Conservation (phyloP, 23 tunicate species). For the Diplosoma virens region DNA sequence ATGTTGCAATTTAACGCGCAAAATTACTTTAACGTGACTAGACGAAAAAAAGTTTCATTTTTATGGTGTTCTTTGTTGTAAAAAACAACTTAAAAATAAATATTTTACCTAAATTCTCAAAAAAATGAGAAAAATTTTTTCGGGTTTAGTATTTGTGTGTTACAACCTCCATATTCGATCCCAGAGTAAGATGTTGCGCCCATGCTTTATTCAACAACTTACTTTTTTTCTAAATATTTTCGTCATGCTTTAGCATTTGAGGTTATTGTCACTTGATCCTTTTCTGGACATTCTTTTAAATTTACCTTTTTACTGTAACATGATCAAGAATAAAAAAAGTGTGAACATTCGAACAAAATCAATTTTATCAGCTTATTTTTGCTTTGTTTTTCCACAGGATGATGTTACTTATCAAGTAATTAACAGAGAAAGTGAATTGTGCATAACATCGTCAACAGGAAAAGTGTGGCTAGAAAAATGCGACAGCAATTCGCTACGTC, state of each 20-base stretch:
- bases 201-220: too few relatives aligned
- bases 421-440: constrained; percentile 47
- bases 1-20: too few relatives aligned
- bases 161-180: too few relatives aligned
- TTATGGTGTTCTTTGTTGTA: too few relatives aligned
- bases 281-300: background rate
- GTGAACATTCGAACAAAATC: background rate
- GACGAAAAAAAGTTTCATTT: too few relatives aligned
- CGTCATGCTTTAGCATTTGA: background rate
- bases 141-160: too few relatives aligned
- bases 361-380: background rate
- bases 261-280: background rate
- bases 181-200: too few relatives aligned
- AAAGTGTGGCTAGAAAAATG: constrained; percentile 73
- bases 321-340: background rate
- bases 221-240: background rate
- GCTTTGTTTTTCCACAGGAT: background rate
- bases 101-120: too few relatives aligned
- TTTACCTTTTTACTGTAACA: background rate
- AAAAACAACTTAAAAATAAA: too few relatives aligned
- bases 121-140: too few relatives aligned
- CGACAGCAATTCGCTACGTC: constrained; percentile 51
- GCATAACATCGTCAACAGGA: constrained; percentile 70
- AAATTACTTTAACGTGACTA: too few relatives aligned
- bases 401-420: constrained; percentile 1